Percentiles rank a stretch among this genome's conserved stretches.
Conservation (phyloP, 2,888 invertebrate genomes). For the Luperina nickerlii region DNA sequence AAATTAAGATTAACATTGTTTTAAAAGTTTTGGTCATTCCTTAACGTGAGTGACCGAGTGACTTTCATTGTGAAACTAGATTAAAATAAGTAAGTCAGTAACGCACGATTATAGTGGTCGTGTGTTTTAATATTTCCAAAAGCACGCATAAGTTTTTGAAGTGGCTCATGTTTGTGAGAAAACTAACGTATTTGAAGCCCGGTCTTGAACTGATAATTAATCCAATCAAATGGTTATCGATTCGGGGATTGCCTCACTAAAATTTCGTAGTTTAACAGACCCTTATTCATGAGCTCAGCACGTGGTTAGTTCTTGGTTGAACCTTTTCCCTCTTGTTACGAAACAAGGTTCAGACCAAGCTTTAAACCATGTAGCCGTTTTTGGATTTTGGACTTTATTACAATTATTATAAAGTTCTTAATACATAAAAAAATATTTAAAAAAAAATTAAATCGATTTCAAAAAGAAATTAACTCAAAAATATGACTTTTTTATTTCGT, state of each 20-base stretch:
- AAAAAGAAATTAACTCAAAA: no score
- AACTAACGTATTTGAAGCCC: background rate
- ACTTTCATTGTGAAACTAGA: slow-evolving; percentile 27
- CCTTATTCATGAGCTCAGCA: background rate
- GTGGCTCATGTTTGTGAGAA: background rate
- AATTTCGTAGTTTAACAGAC: background rate
- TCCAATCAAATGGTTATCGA: background rate
- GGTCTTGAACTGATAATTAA: background rate
- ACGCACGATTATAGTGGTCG: background rate
- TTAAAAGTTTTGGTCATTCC: slow-evolving; percentile 12
- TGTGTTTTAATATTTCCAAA: slow-evolving; percentile 3
- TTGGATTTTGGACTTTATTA: background rate
- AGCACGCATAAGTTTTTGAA: background rate
- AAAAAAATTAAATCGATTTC: no score
- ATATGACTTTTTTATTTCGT: no score
- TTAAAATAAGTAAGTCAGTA: slow-evolving; percentile 13
- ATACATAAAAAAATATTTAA: background rate
- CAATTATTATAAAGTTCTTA: background rate
- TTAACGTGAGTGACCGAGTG: slow-evolving; percentile 2
- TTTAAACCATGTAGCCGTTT: background rate
- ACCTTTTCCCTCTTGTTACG: background rate
- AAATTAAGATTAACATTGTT: slow-evolving; percentile 14
- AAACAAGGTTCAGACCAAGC: background rate
- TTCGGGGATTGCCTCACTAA: background rate
- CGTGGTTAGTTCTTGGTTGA: background rate